Evolutionary conservation across 2,888 invertebrate species (phyloP).

Genomic region (Phymatocera aterrima): DNA sequence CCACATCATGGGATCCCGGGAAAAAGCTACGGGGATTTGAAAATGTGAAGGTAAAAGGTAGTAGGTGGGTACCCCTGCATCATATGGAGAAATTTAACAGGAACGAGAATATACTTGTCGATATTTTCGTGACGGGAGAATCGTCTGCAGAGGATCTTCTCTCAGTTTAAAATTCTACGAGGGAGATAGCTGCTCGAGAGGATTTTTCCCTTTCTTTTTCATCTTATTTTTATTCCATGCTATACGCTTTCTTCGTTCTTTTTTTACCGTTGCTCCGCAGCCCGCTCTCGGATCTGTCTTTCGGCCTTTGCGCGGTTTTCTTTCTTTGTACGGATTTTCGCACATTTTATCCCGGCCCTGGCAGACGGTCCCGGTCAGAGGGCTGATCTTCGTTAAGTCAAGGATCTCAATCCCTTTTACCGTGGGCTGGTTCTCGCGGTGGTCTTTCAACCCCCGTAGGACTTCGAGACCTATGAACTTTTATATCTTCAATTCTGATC

Average conservation of each 20-base stretch:
- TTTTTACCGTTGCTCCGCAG: neutral
- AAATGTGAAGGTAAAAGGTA: neutral
- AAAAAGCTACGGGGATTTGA: neutral
- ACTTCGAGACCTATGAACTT: neutral
- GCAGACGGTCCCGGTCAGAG: constrained; percentile 21
- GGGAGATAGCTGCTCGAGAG: neutral
- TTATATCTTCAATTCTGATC: neutral
- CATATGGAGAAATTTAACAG: neutral
- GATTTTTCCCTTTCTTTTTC: neutral
- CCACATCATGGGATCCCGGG: neutral
- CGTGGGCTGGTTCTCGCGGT: neutral
- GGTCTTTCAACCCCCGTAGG: neutral
- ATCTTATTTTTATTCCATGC: neutral
- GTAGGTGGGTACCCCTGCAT: too few relatives aligned
- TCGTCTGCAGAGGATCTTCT: neutral
- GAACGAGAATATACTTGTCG: neutral
- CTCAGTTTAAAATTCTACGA: neutral
- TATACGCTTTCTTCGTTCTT: neutral
- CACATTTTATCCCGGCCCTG: constrained; percentile 11
- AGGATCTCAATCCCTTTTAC: constrained; percentile 12
- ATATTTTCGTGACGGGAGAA: neutral
- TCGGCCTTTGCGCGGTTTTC: neutral
- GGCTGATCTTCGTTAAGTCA: constrained; percentile 31
- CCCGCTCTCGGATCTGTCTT: constrained; percentile 6
- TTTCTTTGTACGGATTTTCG: constrained; percentile 15